Evolutionary conservation across 2,797 vertebrate species (phyloP).

Genomic region (Nyctibius grandis): DNA sequence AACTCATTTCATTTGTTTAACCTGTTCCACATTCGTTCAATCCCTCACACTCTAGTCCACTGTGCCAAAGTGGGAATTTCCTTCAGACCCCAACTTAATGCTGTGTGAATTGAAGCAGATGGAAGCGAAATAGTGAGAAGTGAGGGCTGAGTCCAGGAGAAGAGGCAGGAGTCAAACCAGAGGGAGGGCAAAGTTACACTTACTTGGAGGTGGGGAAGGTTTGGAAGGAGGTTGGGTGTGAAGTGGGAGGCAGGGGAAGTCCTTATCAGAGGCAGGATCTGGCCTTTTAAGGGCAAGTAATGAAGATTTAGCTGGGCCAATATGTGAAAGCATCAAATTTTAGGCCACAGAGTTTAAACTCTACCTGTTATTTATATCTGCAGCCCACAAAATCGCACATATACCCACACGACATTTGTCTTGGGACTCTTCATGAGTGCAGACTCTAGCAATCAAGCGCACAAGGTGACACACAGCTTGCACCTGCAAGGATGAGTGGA

Average conservation of each 20-base stretch:
- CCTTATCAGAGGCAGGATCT: neutral
- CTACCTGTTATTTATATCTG: neutral
- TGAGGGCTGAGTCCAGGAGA: neutral
- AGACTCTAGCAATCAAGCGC: neutral
- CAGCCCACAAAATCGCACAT: neutral
- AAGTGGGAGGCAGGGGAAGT: neutral
- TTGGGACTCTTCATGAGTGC: neutral
- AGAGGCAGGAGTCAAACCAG: neutral
- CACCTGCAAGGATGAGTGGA: neutral
- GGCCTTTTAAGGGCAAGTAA: conserved; percentile 29
- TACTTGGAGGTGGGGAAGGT: neutral
- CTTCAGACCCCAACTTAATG: neutral
- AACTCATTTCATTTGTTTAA: neutral
- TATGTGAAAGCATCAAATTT: neutral
- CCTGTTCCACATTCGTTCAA: neutral
- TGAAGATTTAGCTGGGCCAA: neutral
- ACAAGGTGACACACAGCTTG: neutral
- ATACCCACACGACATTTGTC: neutral
- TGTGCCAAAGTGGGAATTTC: neutral
- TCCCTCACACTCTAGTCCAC: neutral
- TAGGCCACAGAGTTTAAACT: neutral
- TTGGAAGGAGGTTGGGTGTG: neutral
- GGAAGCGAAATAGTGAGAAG: neutral
- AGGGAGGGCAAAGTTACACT: neutral
- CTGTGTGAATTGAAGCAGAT: neutral